Evolutionary conservation across 2,113 vertebrate genomes (phyloP).

Genomic region (Pogonocichla stellata): DNA sequence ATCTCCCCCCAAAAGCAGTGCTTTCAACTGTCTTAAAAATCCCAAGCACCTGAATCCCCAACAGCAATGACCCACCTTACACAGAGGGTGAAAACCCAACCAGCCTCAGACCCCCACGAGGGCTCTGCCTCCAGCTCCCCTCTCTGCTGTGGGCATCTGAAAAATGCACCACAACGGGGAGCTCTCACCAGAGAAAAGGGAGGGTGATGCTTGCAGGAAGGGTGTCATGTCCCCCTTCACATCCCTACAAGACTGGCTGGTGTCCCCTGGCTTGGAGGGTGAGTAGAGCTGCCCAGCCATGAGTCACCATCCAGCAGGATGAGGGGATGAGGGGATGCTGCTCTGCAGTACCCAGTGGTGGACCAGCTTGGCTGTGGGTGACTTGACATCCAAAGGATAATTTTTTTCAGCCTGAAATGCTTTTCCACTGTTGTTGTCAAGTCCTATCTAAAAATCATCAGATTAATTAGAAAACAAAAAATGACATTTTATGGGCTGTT

Average conservation of each 20-base stretch:
- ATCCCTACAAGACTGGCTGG: not conserved
- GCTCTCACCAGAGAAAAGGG: not conserved
- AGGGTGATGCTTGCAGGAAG: not conserved
- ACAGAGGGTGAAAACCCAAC: not conserved
- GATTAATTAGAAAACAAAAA: slow-evolving; percentile 63
- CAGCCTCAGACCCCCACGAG: rapidly evolving
- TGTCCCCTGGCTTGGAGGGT: not conserved
- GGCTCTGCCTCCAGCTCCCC: not conserved
- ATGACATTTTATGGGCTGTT: slow-evolving; percentile 65
- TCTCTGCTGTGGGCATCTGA: rapidly evolving
- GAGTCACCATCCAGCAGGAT: not conserved
- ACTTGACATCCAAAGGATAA: not conserved
- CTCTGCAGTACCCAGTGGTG: rapidly evolving
- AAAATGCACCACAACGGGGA: not conserved
- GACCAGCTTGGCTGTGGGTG: not conserved
- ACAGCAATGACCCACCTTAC: rapidly evolving
- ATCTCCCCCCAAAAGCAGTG: not conserved
- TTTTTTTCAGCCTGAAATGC: not conserved
- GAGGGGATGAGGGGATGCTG: not conserved
- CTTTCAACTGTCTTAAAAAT: not conserved
- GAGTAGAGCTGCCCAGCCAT: not conserved
- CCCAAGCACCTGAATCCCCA: not conserved
- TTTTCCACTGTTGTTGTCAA: slow-evolving; percentile 14
- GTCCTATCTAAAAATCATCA: slow-evolving; percentile 43
- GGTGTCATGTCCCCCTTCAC: not conserved